Percentiles rank a stretch among this genome's conserved stretches.
Conservation (phyloP, 2,113 vertebrate species). For the Oncorhynchus nerka region DNA sequence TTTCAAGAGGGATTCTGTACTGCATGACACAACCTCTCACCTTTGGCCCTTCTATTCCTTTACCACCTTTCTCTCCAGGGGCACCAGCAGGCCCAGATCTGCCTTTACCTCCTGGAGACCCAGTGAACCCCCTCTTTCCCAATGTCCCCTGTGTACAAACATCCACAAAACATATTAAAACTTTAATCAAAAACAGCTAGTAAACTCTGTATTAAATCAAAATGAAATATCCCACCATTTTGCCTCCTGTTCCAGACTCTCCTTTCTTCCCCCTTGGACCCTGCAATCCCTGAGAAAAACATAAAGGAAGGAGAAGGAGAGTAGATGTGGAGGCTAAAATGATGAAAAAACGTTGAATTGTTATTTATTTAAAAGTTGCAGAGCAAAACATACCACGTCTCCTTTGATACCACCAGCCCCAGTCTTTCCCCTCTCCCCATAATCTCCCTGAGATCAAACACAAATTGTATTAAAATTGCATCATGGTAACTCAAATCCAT, state of each 20-base stretch:
- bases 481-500: neutral
- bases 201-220: neutral
- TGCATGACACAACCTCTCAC: slow-evolving; percentile 36
- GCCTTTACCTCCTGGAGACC: slow-evolving; percentile 63
- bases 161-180: neutral
- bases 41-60: slow-evolving; percentile 63
- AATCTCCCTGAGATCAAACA: slow-evolving; percentile 58
- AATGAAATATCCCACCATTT: slow-evolving; percentile 41
- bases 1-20: neutral
- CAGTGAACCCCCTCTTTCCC: slow-evolving; percentile 57
- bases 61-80: slow-evolving; percentile 54
- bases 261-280: slow-evolving; percentile 62
- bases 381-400: slow-evolving; percentile 40
- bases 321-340: neutral
- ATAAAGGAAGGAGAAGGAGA: neutral
- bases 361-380: neutral
- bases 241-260: slow-evolving; percentile 50
- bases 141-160: slow-evolving; percentile 49
- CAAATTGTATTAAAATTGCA: neutral
- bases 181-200: neutral
- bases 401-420: slow-evolving; percentile 57
- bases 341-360: neutral
- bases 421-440: slow-evolving; percentile 51
- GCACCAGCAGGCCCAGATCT: slow-evolving; percentile 56
- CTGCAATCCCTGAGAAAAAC: slow-evolving; percentile 50